These are phyloP conservation scores for Lycaena phlaeas DNA, from an alignment of 2,888 invertebrate species.

Conservation along the genomic window DNA sequence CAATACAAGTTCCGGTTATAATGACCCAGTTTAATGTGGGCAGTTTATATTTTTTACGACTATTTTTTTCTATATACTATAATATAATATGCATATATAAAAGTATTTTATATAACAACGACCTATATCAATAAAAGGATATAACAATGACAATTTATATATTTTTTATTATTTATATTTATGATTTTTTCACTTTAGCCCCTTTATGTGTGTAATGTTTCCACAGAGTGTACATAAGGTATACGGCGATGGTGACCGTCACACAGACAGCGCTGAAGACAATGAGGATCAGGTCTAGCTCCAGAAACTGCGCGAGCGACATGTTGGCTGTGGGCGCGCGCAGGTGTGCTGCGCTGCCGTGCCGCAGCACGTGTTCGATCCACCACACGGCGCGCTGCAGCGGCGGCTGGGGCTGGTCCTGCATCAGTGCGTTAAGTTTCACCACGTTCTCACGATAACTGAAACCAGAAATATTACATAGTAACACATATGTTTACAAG, in stretches of 20 bases:
- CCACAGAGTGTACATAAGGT: background rate
- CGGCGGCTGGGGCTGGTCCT: constrained; percentile 12
- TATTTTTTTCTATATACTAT: too few relatives aligned
- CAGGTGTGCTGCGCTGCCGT: constrained; percentile 34
- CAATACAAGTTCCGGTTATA: too few relatives aligned
- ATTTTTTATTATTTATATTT: too few relatives aligned
- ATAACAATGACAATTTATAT: too few relatives aligned
- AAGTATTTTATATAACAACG: too few relatives aligned
- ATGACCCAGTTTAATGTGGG: too few relatives aligned
- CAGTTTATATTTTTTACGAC: too few relatives aligned
- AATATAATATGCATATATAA: too few relatives aligned
- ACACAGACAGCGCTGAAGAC: background rate
- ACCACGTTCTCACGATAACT: constrained; percentile 6
- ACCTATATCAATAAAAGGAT: too few relatives aligned
- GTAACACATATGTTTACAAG: too few relatives aligned
- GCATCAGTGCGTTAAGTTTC: constrained; percentile 1
- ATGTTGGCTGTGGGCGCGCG: constrained; percentile 22
- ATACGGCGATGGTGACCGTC: background rate
- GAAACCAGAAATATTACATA: too few relatives aligned
- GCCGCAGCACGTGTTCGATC: constrained; percentile 40
- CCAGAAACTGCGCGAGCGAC: constrained; percentile 18
- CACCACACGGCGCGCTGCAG: constrained; percentile 35
- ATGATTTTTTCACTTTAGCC: background rate
- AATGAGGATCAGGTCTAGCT: constrained; percentile 15
- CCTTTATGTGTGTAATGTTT: background rate